phyloP scores from a whole-genome alignment of 2,888 invertebrate genomes.

The Synanthedon myopaeformis region DNA sequence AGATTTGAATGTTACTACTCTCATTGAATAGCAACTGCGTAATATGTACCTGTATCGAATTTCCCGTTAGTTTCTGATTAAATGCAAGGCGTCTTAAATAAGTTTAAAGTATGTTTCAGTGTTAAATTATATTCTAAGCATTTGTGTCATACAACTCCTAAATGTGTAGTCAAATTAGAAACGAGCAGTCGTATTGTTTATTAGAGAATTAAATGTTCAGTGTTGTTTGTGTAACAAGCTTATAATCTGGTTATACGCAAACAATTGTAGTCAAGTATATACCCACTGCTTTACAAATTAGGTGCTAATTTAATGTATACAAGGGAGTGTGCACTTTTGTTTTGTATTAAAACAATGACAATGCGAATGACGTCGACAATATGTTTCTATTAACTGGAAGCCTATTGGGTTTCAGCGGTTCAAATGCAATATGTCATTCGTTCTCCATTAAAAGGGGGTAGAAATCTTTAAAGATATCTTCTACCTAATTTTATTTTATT shows the following conservation, averaged over 20 bases:
- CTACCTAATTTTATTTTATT: too few relatives aligned
- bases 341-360: conserved; percentile 38
- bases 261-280: conserved; percentile 25
- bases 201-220: conserved; percentile 45
- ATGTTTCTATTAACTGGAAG: conserved; percentile 29
- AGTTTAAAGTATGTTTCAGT: neutral
- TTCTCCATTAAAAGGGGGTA: neutral
- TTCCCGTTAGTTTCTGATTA: neutral
- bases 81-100: neutral
- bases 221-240: conserved; percentile 40
- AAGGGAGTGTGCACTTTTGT: conserved; percentile 48
- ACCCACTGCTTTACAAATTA: conserved; percentile 53
- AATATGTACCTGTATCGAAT: neutral
- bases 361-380: conserved; percentile 64
- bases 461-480: too few relatives aligned
- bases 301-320: conserved; percentile 61
- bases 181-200: conserved; percentile 24
- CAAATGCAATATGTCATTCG: neutral
- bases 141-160: conserved; percentile 16
- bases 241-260: conserved; percentile 23
- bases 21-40: conserved; percentile 10
- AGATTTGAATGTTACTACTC: conserved; percentile 40
- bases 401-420: neutral
- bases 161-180: conserved; percentile 29
- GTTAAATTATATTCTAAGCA: conserved; percentile 4